Base-by-base conservation (phyloP, 2,797 vertebrate genomes). In the Allobates femoralis region DNA sequence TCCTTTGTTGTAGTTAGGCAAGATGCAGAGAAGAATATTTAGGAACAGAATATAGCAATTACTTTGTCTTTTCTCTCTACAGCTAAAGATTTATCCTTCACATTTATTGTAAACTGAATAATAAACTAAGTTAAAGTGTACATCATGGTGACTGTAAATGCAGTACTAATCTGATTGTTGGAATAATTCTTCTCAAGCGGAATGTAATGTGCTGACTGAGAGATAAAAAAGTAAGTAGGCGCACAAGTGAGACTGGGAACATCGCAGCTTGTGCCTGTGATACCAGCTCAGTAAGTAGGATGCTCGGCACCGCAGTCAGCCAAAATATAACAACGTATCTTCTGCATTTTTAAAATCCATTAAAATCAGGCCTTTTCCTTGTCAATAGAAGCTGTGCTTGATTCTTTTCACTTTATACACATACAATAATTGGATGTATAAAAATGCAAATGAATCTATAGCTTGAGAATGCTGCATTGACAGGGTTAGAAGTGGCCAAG, bases 141-240 rank as follows among this genome's bases (percentile, higher is more conserved):
- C 91, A 92, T 90, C 88, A 90, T 84, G 83, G 86, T 89, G 71
- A 37, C 86, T 90, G 91, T 90, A 93, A 92, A 91, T 90, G 90
- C 89, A 88, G 53, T 80, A 88, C 84, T 92, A 93, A 93, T 93
- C 91, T 92, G 90, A 91, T 92, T 91, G 91, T 80, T 89, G 78
- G 90, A 91, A 90, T 91, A 91, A 92, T 90, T 93, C 90, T 91
- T 92, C 90, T 90, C 81, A 85, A 80, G 85, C 50, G n/a, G 58
- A 85, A 92, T 76, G 88, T 90, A 90, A 89, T 90, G 79, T 32
- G 32, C 88, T 90, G 89, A 89, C 90, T 87, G 89, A 90, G 88
- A 87, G 90, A 88, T 86, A 91, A 92, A 91, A n/a, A 86, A 66
- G 73, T 86, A 74, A 90, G 89, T 86, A 78, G 83, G 88, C 23